Conservation (phyloP, 2,888 invertebrate species). For the Cybosia mesomella region DNA sequence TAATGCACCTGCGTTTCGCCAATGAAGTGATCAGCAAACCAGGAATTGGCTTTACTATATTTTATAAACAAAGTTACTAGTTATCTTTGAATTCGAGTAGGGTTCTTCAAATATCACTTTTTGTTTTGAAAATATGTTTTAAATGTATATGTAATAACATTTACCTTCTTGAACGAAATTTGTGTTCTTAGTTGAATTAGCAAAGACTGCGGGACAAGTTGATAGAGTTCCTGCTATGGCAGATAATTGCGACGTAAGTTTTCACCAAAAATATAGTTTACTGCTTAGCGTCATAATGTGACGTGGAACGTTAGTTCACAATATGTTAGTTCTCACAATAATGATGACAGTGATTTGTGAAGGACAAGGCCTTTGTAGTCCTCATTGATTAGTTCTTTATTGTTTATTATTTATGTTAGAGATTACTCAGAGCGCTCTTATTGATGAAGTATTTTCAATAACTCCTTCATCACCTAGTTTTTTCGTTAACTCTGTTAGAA, state of each 20-base stretch:
- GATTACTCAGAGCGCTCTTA: neutral
- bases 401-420: neutral
- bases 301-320: conserved; percentile 16
- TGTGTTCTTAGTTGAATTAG: conserved; percentile 17
- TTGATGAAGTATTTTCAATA: neutral
- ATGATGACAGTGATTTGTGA: conserved; percentile 30
- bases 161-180: conserved; percentile 14
- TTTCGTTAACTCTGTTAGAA: too few relatives aligned
- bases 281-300: conserved; percentile 22
- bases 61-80: conserved; percentile 67
- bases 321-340: conserved; percentile 37
- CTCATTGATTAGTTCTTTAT: conserved; percentile 26
- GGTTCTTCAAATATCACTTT: conserved; percentile 57
- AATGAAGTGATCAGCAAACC: conserved; percentile 52
- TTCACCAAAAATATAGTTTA: conserved; percentile 9
- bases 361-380: conserved; percentile 32
- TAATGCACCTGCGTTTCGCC: conserved; percentile 46
- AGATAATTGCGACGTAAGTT: conserved; percentile 34
- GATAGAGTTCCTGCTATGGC: conserved; percentile 27
- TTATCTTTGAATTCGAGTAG: conserved; percentile 60
- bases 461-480: too few relatives aligned
- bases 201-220: conserved; percentile 17
- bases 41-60: conserved; percentile 43
- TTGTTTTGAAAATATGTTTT: conserved; percentile 59
- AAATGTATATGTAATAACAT: conserved; percentile 38